These are phyloP conservation scores for Oenanthe melanoleuca DNA, from an alignment of 2,113 vertebrate genomes.

Conservation along the genomic window DNA sequence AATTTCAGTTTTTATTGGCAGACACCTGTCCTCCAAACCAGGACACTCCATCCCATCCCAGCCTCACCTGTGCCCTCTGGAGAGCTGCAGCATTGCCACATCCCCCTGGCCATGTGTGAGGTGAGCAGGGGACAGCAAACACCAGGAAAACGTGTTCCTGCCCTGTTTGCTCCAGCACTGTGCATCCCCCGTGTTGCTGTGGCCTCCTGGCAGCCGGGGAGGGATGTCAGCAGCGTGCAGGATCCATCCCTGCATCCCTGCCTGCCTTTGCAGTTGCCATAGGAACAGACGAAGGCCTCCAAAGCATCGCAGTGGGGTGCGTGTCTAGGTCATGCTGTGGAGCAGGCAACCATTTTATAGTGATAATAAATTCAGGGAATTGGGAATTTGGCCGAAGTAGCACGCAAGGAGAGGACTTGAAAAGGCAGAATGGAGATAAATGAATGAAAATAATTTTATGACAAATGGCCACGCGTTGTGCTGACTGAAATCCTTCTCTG, in stretches of 20 bases:
- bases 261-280: constrained; percentile 56
- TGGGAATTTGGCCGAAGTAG: constrained; percentile 62
- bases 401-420: background rate
- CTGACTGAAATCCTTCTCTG: background rate
- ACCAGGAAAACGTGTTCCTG: background rate
- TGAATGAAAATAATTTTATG: constrained; percentile 29
- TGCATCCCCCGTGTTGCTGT: rapidly evolving
- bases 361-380: constrained; percentile 70
- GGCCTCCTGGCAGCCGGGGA: background rate
- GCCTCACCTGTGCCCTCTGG: background rate
- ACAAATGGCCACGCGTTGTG: background rate
- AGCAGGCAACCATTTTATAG: constrained; percentile 62
- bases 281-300: constrained; percentile 63
- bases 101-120: rapidly evolving
- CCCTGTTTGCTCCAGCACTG: rapidly evolving
- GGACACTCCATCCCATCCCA: background rate
- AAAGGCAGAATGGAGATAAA: constrained; percentile 56
- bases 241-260: background rate
- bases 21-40: too few species aligned
- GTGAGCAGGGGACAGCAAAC: background rate
- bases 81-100: background rate
- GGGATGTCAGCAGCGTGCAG: background rate
- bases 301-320: constrained; percentile 44
- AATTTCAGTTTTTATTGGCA: too few species aligned
- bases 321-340: constrained; percentile 53